phyloP scores from a whole-genome alignment of 2,113 vertebrate genomes.

The Pachycephala philippinensis region DNA sequence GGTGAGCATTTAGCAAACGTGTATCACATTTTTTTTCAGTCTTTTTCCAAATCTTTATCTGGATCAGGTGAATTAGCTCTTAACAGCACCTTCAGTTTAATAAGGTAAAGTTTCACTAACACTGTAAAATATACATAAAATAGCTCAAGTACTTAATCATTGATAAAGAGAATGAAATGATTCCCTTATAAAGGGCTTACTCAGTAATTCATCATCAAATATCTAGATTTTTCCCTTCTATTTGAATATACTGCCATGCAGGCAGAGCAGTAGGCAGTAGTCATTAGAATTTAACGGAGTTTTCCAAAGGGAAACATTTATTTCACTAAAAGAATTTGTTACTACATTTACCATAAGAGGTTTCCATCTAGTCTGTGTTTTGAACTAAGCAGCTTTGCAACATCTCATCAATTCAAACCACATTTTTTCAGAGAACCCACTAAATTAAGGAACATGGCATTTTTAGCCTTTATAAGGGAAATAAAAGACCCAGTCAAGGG shows the following conservation, averaged over 20 bases:
- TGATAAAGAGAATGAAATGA: neutral
- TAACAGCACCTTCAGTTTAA: neutral
- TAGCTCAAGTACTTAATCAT: neutral
- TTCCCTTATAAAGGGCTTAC: neutral
- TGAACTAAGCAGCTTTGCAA: conserved; percentile 18
- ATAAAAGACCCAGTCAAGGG: neutral
- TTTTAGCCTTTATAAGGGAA: neutral
- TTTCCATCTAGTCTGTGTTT: conserved; percentile 2
- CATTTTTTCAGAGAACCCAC: neutral
- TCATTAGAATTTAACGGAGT: neutral
- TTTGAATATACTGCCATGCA: neutral
- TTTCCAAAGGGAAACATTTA: conserved; percentile 19
- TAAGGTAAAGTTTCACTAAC: neutral
- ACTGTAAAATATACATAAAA: neutral
- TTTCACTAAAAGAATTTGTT: conserved; percentile 3
- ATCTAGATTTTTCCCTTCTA: neutral
- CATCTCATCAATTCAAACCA: neutral
- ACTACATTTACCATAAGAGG: neutral
- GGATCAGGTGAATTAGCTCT: neutral
- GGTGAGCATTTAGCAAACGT: neutral
- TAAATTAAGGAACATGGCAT: neutral
- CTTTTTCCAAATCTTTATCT: neutral
- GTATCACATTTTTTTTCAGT: rapidly evolving
- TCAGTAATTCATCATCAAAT: neutral
- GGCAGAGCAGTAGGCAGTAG: neutral